These are phyloP conservation scores for Junonia oenone DNA, from an alignment of 2,888 invertebrate genomes.

Conservation along the genomic window DNA sequence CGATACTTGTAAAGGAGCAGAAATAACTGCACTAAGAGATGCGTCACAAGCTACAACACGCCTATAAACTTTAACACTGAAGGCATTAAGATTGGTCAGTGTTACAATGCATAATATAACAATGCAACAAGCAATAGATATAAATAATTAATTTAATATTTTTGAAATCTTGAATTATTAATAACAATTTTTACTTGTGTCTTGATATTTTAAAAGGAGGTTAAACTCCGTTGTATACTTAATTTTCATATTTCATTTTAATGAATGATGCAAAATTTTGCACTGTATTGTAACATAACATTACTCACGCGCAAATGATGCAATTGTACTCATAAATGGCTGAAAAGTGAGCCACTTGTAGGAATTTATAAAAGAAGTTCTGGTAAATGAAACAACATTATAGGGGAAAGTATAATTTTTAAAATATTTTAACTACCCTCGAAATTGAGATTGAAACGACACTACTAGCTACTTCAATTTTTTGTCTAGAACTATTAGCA, in stretches of 20 bases:
- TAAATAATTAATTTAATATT: no score
- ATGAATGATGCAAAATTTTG: neutral
- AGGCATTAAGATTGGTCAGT: slow-evolving; percentile 51
- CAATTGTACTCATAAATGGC: neutral
- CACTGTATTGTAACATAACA: neutral
- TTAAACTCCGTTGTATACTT: no score
- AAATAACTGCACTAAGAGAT: slow-evolving; percentile 25
- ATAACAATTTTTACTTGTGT: no score
- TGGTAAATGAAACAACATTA: neutral
- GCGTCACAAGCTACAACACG: slow-evolving; percentile 34
- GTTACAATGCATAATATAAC: slow-evolving; percentile 30
- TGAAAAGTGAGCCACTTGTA: neutral
- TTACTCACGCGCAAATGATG: neutral
- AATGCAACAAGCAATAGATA: slow-evolving; percentile 14
- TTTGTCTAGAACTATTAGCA: neutral
- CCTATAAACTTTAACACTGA: slow-evolving; percentile 38
- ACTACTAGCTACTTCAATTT: neutral
- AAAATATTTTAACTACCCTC: neutral
- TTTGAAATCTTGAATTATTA: no score
- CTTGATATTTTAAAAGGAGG: no score
- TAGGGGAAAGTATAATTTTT: neutral
- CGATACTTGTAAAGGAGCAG: slow-evolving; percentile 1
- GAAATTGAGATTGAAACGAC: neutral
- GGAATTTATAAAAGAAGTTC: neutral
- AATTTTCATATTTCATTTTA: neutral